phyloP scores from a whole-genome alignment of 2,113 vertebrate genomes.

The Muntiacus muntjak region DNA sequence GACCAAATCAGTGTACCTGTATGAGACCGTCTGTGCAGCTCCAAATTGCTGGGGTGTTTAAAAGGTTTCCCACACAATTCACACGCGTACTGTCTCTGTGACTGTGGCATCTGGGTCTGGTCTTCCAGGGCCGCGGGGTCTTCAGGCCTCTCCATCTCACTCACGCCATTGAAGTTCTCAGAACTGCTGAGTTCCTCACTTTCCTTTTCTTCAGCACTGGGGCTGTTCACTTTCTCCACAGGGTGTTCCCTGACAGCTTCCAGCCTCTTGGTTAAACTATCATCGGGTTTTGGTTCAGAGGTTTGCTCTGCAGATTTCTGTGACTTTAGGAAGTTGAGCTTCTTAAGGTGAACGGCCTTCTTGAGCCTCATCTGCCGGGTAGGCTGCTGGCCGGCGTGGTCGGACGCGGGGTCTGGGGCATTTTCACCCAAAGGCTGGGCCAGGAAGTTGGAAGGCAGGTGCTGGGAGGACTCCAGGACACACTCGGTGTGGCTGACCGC shows the following conservation, averaged over 20 bases:
- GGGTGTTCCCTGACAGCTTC: slow-evolving; percentile 61
- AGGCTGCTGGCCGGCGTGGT: slow-evolving; percentile 65
- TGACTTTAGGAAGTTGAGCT: slow-evolving; percentile 91
- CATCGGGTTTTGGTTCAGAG: slow-evolving; percentile 40
- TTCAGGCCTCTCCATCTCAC: slow-evolving; percentile 61
- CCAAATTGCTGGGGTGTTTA: slow-evolving; percentile 97
- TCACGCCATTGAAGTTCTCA: slow-evolving; percentile 50
- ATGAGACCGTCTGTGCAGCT: slow-evolving; percentile 96
- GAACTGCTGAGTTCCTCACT: slow-evolving; percentile 42
- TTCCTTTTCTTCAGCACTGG: slow-evolving; percentile 64
- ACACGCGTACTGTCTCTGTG: slow-evolving; percentile 89
- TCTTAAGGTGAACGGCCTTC: slow-evolving; percentile 92
- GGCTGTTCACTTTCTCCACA: slow-evolving; percentile 1
- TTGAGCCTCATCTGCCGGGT: slow-evolving; percentile 87
- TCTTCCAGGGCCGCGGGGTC: slow-evolving; percentile 63
- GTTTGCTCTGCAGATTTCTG: slow-evolving; percentile 85
- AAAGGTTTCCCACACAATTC: slow-evolving; percentile 94
- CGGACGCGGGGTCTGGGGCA: slow-evolving; percentile 72
- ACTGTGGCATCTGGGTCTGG: slow-evolving; percentile 70
- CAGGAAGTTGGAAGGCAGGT: slow-evolving; percentile 79
- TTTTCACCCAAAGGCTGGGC: slow-evolving; percentile 80
- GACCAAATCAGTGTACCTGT: slow-evolving; percentile 86
- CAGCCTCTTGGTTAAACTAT: slow-evolving; percentile 15
- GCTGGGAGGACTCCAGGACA: slow-evolving; percentile 73
- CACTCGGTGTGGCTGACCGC: slow-evolving; percentile 75